phyloP scores from a whole-genome alignment of 2,797 vertebrate genomes.

The Hafferia zeledoni region DNA sequence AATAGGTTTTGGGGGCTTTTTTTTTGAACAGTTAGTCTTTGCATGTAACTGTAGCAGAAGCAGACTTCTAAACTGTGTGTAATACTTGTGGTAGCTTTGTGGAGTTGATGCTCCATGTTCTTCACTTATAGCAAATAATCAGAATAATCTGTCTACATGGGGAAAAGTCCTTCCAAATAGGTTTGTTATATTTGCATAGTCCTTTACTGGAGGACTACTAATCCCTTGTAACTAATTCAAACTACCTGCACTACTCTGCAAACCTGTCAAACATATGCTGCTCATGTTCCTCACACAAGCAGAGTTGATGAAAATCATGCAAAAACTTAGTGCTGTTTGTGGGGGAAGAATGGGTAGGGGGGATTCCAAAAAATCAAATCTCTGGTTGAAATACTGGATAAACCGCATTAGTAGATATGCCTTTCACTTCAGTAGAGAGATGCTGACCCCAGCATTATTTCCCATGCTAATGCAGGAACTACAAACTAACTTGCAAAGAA shows the following conservation, averaged over 20 bases:
- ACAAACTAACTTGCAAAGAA: background rate
- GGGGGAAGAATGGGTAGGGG: background rate
- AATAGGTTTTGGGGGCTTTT: background rate
- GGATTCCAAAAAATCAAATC: background rate
- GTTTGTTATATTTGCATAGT: background rate
- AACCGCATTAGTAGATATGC: background rate
- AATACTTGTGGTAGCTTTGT: background rate
- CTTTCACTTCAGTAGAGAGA: background rate
- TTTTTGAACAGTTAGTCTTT: background rate
- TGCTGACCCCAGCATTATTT: background rate
- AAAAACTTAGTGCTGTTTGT: background rate
- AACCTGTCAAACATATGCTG: background rate
- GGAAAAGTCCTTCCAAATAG: background rate
- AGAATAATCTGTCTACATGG: background rate
- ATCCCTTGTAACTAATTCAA: background rate
- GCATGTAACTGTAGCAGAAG: background rate
- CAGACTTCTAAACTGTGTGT: background rate
- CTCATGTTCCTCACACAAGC: background rate
- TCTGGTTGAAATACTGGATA: background rate
- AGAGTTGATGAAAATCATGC: background rate
- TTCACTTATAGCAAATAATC: background rate
- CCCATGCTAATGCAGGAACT: fast-evolving
- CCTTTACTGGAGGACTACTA: background rate
- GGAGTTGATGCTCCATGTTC: background rate
- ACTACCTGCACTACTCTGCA: background rate